Evolutionary conservation across 1,140 invertebrate species (phyloP).

Genomic region (Calliphora vicina): DNA sequence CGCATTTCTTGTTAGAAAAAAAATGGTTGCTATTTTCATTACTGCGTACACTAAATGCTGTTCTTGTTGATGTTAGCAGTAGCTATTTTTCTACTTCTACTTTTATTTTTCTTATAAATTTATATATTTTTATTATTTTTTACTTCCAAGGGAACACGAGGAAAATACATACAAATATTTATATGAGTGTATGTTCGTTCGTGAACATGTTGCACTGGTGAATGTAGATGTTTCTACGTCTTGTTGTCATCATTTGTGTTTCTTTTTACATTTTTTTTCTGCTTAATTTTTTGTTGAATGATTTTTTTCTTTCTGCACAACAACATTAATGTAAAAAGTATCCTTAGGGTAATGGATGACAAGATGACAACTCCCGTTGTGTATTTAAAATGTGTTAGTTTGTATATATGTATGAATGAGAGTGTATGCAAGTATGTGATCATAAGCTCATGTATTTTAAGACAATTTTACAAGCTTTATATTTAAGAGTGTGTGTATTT

Average conservation of each 20-base stretch:
- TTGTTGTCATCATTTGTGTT: slow-evolving; percentile 13
- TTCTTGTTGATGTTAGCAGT: not conserved
- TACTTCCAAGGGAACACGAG: not conserved
- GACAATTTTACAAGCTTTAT: too few species aligned
- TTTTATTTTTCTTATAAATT: too few species aligned
- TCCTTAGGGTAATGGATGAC: slow-evolving; percentile 24
- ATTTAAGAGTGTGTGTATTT: not conserved
- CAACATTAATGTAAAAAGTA: slow-evolving; percentile 28
- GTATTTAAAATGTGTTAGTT: slow-evolving; percentile 10
- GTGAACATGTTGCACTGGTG: not conserved
- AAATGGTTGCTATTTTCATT: not conserved
- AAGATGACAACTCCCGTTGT: slow-evolving; percentile 26
- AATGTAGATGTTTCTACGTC: not conserved
- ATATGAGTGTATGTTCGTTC: not conserved
- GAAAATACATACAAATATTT: not conserved
- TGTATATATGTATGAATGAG: not conserved
- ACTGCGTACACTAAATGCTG: not conserved
- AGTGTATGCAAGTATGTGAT: not conserved
- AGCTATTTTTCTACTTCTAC: not conserved
- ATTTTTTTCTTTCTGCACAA: not conserved
- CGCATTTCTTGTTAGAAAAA: not conserved
- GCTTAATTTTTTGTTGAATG: not conserved
- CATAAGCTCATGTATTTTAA: too few species aligned
- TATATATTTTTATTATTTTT: too few species aligned
- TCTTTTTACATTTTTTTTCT: not conserved